These are phyloP conservation scores for Drosophila lacertosa DNA, from an alignment of 1,140 invertebrate species.

Conservation along the genomic window DNA sequence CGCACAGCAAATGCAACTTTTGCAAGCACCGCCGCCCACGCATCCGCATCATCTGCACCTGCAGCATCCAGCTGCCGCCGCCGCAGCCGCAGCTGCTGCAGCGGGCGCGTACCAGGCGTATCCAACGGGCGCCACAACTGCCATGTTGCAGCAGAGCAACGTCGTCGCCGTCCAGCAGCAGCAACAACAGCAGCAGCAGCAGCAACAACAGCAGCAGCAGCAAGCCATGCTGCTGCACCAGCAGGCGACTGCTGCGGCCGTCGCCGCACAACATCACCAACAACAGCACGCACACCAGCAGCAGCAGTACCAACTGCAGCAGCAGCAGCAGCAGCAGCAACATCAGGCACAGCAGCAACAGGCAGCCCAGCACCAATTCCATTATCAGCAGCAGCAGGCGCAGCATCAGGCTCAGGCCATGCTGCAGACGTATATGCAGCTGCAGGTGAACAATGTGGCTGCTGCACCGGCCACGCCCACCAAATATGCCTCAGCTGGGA, in stretches of 20 bases:
- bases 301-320: constrained; percentile 31
- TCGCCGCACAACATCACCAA: constrained; percentile 53
- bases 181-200: constrained; percentile 66
- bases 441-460: constrained; percentile 75
- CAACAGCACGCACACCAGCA: constrained; percentile 51
- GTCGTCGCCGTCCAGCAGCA: constrained; percentile 65
- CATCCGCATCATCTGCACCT: constrained; percentile 73
- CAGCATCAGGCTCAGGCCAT: constrained; percentile 71
- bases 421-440: constrained; percentile 81
- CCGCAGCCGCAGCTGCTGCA: constrained; percentile 52
- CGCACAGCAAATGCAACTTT: constrained; percentile 84
- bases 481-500: constrained; percentile 53
- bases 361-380: constrained; percentile 68
- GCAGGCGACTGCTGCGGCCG: constrained; percentile 55
- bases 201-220: constrained; percentile 54
- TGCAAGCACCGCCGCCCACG: constrained; percentile 79
- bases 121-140: constrained; percentile 39
- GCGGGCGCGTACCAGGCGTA: constrained; percentile 58
- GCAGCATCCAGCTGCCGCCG: constrained; percentile 62
- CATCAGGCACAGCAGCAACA: constrained; percentile 53
- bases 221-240: constrained; percentile 58
- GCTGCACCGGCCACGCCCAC: constrained; percentile 70
- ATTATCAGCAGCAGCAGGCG: constrained; percentile 69
- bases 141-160: constrained; percentile 56
- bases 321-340: constrained; percentile 32